phyloP scores from a whole-genome alignment of 2,797 vertebrate genomes.

The Melanotaenia maccullochi region DNA sequence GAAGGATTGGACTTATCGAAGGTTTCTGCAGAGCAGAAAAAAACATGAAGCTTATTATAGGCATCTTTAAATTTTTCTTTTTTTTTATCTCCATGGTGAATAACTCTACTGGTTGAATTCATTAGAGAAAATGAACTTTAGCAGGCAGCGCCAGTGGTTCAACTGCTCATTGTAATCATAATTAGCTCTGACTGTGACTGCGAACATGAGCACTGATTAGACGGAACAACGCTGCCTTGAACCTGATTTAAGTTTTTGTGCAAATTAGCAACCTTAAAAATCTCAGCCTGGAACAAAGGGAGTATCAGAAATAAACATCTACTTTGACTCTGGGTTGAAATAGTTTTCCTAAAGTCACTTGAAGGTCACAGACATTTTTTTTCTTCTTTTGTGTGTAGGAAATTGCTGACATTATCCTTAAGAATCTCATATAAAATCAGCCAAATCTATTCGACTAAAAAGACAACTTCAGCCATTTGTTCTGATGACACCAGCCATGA shows the following conservation, averaged over 20 bases:
- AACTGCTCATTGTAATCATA: conserved; percentile 42
- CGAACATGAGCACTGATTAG: conserved; percentile 49
- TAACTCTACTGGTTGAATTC: conserved; percentile 1
- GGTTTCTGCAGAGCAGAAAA: background rate
- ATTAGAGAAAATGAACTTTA: conserved; percentile 47
- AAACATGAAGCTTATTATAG: background rate
- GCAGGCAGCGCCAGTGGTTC: conserved; percentile 20
- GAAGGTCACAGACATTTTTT: conserved; percentile 10
- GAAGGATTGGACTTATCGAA: background rate
- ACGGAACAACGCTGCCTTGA: conserved; percentile 34
- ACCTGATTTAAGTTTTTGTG: conserved; percentile 34
- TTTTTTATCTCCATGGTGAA: background rate
- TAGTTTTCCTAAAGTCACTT: conserved; percentile 32
- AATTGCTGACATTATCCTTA: background rate
- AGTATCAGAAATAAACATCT: background rate
- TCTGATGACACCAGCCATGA: conserved; percentile 11
- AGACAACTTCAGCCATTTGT: background rate
- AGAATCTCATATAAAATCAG: background rate
- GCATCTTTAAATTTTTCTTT: background rate
- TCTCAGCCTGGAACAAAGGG: conserved; percentile 9
- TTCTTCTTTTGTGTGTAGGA: background rate
- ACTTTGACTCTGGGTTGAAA: background rate
- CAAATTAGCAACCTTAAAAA: conserved; percentile 51
- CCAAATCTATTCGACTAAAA: too few relatives aligned
- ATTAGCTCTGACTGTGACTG: conserved; percentile 48